Conservation (phyloP, 2,113 vertebrate species). For the Callopanchax toddi region DNA sequence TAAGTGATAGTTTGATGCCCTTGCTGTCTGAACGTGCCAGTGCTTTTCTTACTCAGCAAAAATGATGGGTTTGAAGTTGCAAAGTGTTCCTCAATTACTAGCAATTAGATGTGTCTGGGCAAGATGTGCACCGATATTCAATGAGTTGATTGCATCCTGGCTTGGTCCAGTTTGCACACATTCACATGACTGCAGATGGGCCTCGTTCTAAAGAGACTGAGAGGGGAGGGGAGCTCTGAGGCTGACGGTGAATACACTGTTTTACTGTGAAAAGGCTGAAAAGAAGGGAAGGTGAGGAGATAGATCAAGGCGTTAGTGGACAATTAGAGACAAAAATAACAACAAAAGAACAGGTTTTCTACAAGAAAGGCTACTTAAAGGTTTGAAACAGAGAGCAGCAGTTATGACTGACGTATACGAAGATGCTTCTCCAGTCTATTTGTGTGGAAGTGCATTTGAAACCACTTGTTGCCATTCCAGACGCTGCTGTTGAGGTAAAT, state of each 20-base stretch:
- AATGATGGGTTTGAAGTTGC: background rate
- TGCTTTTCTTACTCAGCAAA: background rate
- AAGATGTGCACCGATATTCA: constrained; percentile 17
- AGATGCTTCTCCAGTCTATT: background rate
- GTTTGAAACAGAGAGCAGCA: too few relatives aligned
- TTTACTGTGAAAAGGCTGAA: constrained; percentile 42
- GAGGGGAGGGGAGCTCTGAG: constrained; percentile 54
- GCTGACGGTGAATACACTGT: constrained; percentile 40
- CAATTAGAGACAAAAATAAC: constrained; percentile 29
- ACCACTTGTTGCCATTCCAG: background rate
- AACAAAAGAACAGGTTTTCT: too few relatives aligned
- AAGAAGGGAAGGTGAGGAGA: constrained; percentile 31
- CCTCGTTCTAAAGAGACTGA: constrained; percentile 59
- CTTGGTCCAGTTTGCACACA: constrained; percentile 33
- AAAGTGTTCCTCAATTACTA: constrained; percentile 19
- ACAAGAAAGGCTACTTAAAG: too few relatives aligned
- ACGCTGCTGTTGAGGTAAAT: background rate
- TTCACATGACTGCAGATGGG: background rate
- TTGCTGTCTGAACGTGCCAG: constrained; percentile 1
- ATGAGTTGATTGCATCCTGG: constrained; percentile 56
- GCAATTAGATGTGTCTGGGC: background rate
- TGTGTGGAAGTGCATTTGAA: background rate
- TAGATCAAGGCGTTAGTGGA: constrained; percentile 51
- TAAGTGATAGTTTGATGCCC: constrained; percentile 15
- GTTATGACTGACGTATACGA: background rate